These are phyloP conservation scores for Xiphorhynchus elegans DNA, from an alignment of 2,113 vertebrate species.

Conservation along the genomic window DNA sequence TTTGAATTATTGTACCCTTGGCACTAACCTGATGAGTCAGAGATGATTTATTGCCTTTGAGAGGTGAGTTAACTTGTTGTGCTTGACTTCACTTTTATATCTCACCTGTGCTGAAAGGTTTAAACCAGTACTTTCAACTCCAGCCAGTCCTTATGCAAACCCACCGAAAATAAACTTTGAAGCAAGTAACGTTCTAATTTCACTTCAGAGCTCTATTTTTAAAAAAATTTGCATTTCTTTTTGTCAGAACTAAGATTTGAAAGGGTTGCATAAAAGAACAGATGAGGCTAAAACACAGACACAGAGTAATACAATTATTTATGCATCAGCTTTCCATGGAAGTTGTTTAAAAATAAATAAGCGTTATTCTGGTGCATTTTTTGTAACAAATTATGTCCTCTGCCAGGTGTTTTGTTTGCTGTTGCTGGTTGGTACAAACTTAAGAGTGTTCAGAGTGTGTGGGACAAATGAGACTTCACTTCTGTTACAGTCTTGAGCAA, in stretches of 20 bases:
- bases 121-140: neutral
- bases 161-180: neutral
- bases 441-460: neutral
- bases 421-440: neutral
- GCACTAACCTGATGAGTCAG: neutral
- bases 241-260: neutral
- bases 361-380: neutral
- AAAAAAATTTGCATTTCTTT: too few relatives aligned
- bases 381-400: neutral
- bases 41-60: neutral
- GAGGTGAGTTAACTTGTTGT: neutral
- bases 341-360: neutral
- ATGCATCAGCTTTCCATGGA: neutral
- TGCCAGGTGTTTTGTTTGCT: neutral
- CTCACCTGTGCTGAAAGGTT: neutral
- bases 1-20: neutral
- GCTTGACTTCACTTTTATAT: neutral
- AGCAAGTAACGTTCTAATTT: neutral
- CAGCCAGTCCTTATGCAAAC: neutral
- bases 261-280: neutral
- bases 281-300: neutral
- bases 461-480: neutral
- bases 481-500: neutral
- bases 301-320: neutral
- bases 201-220: neutral